Conservation (phyloP, 2,888 invertebrate species). For the Tachina grossa region DNA sequence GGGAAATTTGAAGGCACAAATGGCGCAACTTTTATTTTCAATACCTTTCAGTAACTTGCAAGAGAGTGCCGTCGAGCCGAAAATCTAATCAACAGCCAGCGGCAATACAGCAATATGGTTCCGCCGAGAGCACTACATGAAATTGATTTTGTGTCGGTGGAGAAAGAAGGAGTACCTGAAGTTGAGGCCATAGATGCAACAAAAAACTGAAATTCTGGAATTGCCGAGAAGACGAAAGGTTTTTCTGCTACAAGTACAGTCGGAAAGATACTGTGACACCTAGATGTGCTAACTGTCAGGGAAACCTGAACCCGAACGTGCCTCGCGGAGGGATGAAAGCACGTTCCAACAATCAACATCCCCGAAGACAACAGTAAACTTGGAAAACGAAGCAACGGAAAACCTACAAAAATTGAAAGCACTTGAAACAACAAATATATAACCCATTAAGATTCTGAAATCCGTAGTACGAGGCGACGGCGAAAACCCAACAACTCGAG, state of each 20-base stretch:
- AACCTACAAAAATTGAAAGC: no score
- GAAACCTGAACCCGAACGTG: neutral
- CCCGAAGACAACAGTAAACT: no score
- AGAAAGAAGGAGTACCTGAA: neutral
- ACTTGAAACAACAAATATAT: neutral
- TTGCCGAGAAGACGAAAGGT: neutral
- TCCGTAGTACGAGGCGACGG: neutral
- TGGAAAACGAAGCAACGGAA: no score
- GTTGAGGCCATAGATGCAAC: neutral
- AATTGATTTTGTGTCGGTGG: neutral
- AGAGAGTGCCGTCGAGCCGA: no score
- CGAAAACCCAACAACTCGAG: neutral
- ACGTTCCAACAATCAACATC: no score
- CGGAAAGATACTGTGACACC: neutral
- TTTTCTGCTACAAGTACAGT: slow-evolving; percentile 13
- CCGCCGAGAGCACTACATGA: neutral
- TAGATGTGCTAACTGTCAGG: neutral
- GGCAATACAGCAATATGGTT: neutral
- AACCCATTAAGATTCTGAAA: slow-evolving; percentile 11
- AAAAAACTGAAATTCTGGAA: no score
- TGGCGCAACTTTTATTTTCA: no score
- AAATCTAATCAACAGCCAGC: neutral
- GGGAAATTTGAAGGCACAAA: no score
- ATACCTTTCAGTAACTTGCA: no score
- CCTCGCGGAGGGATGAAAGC: neutral